phyloP scores from a whole-genome alignment of 2,888 invertebrate genomes.

The Acholoe squamosa region DNA sequence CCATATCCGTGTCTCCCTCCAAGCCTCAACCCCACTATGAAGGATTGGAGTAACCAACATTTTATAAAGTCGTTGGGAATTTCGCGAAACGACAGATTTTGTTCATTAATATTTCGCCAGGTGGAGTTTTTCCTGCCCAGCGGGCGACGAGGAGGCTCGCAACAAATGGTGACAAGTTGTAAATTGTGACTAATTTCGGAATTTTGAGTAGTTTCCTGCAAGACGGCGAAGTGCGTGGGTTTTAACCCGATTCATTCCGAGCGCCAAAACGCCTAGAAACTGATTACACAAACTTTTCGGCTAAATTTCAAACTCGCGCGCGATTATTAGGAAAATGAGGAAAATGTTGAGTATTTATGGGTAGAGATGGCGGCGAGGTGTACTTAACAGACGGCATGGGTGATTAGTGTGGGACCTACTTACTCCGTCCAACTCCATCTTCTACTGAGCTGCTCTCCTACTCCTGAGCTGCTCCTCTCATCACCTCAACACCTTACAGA shows the following conservation, averaged over 20 bases:
- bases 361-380: conserved; percentile 34
- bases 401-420: conserved; percentile 38
- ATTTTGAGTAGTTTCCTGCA: conserved; percentile 61
- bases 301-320: conserved; percentile 59
- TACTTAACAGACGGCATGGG: conserved; percentile 19
- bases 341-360: conserved; percentile 33
- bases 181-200: conserved; percentile 62
- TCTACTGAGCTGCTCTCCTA: neutral
- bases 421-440: neutral
- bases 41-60: conserved; percentile 51
- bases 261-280: conserved; percentile 57
- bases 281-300: conserved; percentile 62
- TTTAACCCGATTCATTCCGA: conserved; percentile 58
- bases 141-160: conserved; percentile 23
- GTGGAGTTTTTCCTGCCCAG: conserved; percentile 5
- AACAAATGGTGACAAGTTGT: conserved; percentile 62
- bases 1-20: conserved; percentile 47
- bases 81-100: conserved; percentile 61
- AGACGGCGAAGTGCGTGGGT: conserved; percentile 51
- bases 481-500: too few species aligned
- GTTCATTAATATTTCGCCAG: conserved; percentile 63
- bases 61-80: conserved; percentile 61
- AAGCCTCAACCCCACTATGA: conserved; percentile 10
- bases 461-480: too few species aligned
- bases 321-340: conserved; percentile 55